Evolutionary conservation across 1,140 invertebrate genomes (phyloP), one percentile per base, ranked within the genome.

Genomic region (Drosophila insularis): DNA sequence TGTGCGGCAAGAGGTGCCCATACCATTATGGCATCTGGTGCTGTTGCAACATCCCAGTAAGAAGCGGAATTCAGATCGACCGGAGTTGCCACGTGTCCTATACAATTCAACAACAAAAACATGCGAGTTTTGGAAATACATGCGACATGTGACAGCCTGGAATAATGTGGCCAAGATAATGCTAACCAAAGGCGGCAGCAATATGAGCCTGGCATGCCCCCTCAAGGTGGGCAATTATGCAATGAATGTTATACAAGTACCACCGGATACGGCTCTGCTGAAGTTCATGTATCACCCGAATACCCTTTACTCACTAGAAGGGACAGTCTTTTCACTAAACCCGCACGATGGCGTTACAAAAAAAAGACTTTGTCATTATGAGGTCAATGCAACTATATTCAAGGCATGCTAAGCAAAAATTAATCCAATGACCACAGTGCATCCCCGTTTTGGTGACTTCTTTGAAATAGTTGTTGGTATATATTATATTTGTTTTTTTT

Each of bases 261-360:
- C 89, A 10, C 81, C 84, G 13, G 89, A 91, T 53, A 89, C 81
- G 21, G 60, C 81, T 2, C 19, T 91, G 4, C 35, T 91, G 1
- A 90, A 87, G 69, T 91, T 81, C 6, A 90, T 90, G 89, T 90
- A 91, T 21, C 77, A 85, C 14, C 84, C 89, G 4, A 91, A 91
- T 32, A 86, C 89, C 2, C 17, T 91, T 0, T 90, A 89, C 31
- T 65, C 81, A 1, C 19, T 91, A 3, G 59, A 68, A 17, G 85
- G 84, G n/a, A 84, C 74, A 1, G 79, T 91, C 21, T 86, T 69
- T 27, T 64, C 77, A 0, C 59, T 68, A 5, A 71, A 66, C 43
- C 69, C 81, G 19, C 71, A 86, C 32, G 78, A 90, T 35, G 43
- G 59, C 21, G 50, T 72, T 60, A 70, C 17, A 21, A 71, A 65